phyloP scores from a whole-genome alignment of 2,797 vertebrate species.

The Melanotaenia nigrans region DNA sequence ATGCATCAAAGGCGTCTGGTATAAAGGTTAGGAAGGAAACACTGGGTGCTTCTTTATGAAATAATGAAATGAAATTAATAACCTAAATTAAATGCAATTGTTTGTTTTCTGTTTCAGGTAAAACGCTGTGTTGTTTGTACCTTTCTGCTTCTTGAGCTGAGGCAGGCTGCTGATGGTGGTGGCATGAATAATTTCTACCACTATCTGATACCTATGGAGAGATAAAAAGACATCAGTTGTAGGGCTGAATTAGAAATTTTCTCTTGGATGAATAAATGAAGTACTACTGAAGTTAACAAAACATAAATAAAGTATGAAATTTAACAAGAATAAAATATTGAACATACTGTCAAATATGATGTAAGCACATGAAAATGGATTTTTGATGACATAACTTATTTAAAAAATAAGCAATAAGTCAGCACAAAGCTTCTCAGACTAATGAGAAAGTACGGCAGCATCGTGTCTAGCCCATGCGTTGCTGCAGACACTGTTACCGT shows the following conservation, averaged over 20 bases:
- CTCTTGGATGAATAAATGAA: not conserved
- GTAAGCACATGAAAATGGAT: not conserved
- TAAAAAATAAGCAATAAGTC: constrained; percentile 5
- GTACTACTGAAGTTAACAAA: not conserved
- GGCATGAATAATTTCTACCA: constrained; percentile 98
- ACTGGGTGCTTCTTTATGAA: too few relatives aligned
- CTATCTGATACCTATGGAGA: constrained; percentile 93
- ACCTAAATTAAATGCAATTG: too few relatives aligned
- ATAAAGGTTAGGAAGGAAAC: too few relatives aligned
- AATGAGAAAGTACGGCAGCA: constrained; percentile 17
- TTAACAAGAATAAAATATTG: too few relatives aligned
- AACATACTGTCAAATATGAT: too few relatives aligned
- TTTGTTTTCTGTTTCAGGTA: too few relatives aligned
- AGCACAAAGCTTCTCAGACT: constrained; percentile 10
- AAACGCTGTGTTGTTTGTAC: constrained; percentile 72
- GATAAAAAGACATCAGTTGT: not conserved
- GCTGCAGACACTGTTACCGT: constrained; percentile 64
- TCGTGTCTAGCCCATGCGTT: constrained; percentile 19
- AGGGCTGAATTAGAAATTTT: not conserved
- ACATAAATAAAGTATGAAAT: not conserved
- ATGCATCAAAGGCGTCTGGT: too few relatives aligned
- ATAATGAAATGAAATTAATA: too few relatives aligned
- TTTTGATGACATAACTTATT: not conserved
- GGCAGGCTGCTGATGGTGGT: constrained; percentile 98
- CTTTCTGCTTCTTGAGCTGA: constrained; percentile 97